These are phyloP conservation scores for Monochamus alternatus DNA, from an alignment of 2,888 invertebrate species.

Conservation along the genomic window DNA sequence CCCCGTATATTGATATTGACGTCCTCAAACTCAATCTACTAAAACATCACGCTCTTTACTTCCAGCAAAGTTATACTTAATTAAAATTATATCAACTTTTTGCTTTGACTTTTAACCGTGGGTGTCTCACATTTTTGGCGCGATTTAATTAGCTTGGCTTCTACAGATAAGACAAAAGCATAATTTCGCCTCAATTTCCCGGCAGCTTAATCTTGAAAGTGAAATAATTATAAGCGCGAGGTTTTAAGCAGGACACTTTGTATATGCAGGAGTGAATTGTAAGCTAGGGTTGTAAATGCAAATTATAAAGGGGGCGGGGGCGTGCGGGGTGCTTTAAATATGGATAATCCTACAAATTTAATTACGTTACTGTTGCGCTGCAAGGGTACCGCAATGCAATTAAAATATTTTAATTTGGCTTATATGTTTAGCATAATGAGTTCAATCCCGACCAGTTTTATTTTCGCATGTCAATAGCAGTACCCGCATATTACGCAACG, in stretches of 20 bases:
- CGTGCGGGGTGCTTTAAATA: neutral
- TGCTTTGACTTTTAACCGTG: too few species aligned
- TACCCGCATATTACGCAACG: too few species aligned
- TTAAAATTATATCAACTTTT: too few species aligned
- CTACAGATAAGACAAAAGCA: neutral
- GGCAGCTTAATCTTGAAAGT: neutral
- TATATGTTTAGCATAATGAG: too few species aligned
- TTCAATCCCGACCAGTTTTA: too few species aligned
- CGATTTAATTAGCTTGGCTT: neutral
- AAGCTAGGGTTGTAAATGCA: neutral
- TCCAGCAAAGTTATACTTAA: too few species aligned
- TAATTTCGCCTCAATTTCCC: neutral
- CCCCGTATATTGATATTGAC: too few species aligned
- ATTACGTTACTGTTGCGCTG: neutral
- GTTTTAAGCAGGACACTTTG: neutral
- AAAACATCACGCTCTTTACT: too few species aligned
- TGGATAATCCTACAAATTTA: neutral
- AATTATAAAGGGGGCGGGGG: neutral
- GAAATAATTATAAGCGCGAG: neutral
- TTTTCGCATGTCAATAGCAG: too few species aligned
- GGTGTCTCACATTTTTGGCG: neutral
- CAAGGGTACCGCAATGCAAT: neutral
- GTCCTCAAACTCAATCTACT: too few species aligned
- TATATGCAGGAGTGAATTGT: neutral
- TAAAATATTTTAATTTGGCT: neutral